These are phyloP conservation scores for Suricata suricatta DNA, from an alignment of 2,113 vertebrate genomes.

Conservation along the genomic window DNA sequence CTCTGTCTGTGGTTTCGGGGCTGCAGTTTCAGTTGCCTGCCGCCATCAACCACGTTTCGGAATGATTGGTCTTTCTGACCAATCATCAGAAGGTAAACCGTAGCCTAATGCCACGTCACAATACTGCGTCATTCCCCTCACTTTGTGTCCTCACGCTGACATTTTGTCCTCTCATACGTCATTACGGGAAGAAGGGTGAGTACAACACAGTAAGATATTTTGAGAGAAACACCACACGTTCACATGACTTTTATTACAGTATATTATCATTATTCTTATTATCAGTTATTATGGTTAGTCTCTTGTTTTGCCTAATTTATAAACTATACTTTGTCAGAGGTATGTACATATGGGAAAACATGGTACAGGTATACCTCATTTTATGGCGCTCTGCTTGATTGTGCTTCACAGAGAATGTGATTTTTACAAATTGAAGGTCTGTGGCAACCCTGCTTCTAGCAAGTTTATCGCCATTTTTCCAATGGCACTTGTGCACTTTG, in stretches of 20 bases:
- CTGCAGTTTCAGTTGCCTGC: not conserved
- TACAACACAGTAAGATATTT: not conserved
- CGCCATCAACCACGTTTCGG: not conserved
- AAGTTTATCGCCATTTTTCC: not conserved
- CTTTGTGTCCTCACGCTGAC: not conserved
- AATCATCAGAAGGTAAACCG: not conserved
- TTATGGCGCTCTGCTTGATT: not conserved
- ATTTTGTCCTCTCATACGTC: not conserved
- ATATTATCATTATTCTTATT: not conserved
- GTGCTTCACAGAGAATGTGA: not conserved
- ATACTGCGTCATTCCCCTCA: not conserved
- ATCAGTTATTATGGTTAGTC: not conserved
- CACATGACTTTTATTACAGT: not conserved
- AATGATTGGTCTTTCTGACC: not conserved
- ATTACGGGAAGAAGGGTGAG: not conserved
- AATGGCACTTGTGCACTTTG: not conserved
- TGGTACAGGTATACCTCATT: not conserved
- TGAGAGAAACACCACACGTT: not conserved
- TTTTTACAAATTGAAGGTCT: not conserved
- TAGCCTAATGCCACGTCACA: not conserved
- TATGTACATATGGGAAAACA: not conserved
- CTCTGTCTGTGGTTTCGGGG: not conserved
- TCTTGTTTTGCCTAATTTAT: not conserved
- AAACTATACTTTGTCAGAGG: not conserved
- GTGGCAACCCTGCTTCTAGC: not conserved